phyloP scores from a whole-genome alignment of 2,113 vertebrate genomes.

The Martes martes region DNA sequence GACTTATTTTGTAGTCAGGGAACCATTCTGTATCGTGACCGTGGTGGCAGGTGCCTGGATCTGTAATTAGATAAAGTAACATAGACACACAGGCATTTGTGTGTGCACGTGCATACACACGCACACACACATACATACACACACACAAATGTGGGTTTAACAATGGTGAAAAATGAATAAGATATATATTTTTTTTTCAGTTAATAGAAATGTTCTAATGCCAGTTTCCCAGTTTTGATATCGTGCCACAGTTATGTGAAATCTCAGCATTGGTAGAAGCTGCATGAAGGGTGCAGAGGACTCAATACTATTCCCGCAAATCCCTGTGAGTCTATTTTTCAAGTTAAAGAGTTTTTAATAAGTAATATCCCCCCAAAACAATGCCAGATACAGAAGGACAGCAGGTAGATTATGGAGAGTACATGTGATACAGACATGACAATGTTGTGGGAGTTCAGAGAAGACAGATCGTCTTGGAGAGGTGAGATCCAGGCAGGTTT shows the following conservation, averaged over 20 bases:
- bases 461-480: background rate
- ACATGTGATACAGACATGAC: rapidly evolving
- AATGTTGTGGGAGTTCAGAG: background rate
- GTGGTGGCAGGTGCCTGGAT: rapidly evolving
- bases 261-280: background rate
- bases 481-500: background rate
- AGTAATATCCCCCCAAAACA: background rate
- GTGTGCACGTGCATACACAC: background rate
- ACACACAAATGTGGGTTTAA: too few species aligned
- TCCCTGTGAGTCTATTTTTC: background rate
- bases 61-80: background rate
- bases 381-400: background rate
- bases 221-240: background rate
- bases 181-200: background rate
- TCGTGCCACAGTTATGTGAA: too few species aligned
- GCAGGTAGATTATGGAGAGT: too few species aligned
- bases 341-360: background rate
- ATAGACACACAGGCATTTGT: background rate
- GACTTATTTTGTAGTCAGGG: background rate
- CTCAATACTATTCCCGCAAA: background rate
- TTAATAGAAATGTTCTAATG: background rate
- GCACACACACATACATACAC: background rate
- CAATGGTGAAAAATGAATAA: background rate
- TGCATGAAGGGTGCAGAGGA: background rate
- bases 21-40: background rate